These are phyloP conservation scores for Acanthosepion esculentum DNA, from an alignment of 2,888 invertebrate species.

Conservation along the genomic window DNA sequence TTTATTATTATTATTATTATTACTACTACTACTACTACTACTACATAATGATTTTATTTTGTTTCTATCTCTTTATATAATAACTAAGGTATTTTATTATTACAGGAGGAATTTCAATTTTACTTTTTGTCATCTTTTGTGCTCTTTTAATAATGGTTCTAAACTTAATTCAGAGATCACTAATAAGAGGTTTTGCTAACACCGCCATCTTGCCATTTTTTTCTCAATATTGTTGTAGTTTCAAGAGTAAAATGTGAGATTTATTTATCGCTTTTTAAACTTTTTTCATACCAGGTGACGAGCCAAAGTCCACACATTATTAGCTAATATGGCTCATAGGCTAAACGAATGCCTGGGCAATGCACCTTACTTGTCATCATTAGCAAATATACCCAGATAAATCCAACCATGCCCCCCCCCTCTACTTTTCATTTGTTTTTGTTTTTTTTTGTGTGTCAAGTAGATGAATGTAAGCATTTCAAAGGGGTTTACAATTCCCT, in stretches of 20 bases:
- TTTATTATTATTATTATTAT: too few species aligned
- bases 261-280: too few species aligned
- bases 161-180: too few species aligned
- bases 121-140: too few species aligned
- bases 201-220: not conserved
- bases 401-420: not conserved
- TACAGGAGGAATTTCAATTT: too few species aligned
- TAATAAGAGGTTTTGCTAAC: too few species aligned
- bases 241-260: slow-evolving; percentile 17
- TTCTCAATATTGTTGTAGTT: not conserved
- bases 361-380: not conserved
- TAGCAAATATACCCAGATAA: not conserved
- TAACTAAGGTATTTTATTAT: too few species aligned
- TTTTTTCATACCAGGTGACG: not conserved
- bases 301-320: slow-evolving; percentile 33
- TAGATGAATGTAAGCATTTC: not conserved
- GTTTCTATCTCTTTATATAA: too few species aligned
- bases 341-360: not conserved
- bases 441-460: not conserved
- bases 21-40: too few species aligned
- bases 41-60: too few species aligned
- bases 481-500: not conserved
- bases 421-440: not conserved
- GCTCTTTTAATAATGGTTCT: too few species aligned
- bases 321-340: not conserved